Evolutionary conservation across 2,888 invertebrate species (phyloP).

Genomic region (Balanococcus diminutus): DNA sequence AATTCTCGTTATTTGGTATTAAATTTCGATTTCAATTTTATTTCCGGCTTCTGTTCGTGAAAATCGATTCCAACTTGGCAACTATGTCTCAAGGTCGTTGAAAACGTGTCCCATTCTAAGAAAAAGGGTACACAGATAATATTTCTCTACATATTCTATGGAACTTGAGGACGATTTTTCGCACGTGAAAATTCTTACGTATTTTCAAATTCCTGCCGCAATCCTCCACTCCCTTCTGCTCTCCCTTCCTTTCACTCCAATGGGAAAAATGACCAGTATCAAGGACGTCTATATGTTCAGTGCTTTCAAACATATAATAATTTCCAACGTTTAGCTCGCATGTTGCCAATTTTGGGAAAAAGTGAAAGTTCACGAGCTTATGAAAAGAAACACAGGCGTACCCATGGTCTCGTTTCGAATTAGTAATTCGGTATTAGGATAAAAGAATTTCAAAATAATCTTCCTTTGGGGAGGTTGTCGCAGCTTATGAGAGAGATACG

Average conservation of each 20-base stretch:
- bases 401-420: background rate
- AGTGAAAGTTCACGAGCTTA: background rate
- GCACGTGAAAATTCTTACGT: background rate
- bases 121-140: background rate
- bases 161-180: background rate
- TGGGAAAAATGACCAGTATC: background rate
- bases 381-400: background rate
- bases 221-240: background rate
- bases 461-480: background rate
- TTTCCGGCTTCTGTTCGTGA: background rate
- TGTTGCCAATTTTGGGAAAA: background rate
- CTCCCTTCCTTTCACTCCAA: background rate
- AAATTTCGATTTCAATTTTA: background rate
- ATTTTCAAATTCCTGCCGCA: too few species aligned
- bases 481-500: background rate
- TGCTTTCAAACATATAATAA: background rate
- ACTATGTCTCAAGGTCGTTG: background rate
- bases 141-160: background rate
- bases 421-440: background rate
- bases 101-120: background rate
- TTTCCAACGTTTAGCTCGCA: background rate
- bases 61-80: background rate
- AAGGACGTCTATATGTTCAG: background rate
- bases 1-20: background rate
- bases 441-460: conserved; percentile 26